Evolutionary conservation across 2,113 vertebrate genomes (phyloP), one percentile per base, ranked within the genome.

Genomic region (Lichenostomus cassidix): DNA sequence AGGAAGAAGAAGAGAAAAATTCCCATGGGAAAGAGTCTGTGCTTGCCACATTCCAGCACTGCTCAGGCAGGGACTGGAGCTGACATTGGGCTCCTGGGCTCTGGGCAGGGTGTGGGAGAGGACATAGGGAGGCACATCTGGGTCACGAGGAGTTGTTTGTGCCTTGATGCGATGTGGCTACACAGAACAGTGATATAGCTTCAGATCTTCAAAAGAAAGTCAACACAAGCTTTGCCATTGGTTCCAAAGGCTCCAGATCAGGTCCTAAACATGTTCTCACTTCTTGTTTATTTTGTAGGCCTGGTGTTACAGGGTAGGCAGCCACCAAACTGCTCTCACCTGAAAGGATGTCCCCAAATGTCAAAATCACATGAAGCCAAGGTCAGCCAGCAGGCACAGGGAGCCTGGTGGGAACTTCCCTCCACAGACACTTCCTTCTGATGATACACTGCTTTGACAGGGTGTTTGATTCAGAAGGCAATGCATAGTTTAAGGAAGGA

Each of bases 81-180:
- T 56, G 49, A 44, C 58, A 74, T 7, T 33, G 31, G 29, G 18
- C 23, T 91, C 39, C 53, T 76, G 44, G 35, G 27, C 27, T 49
- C 17, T 25, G 23, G 35, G 44, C 33, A 91, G 31, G 7, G 7
- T 28, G 18, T 37, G 8, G 35, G 35, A 24, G 21, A 70, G 42
- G 65, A 58, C 24, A 23, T 1, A 1, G 11, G 31, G 33, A 75
- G 23, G 60, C 9, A 50, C 20, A 11, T 27, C 8, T 69, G 33
- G 20, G 53, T 42, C n/a, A 16, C 0, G 3, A 68, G 35, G 41
- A 27, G 37, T 20, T 60, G 29, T 1, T 2, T 1, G 13, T 31
- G 75, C 28, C 62, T 55, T 42, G 31, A 42, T 0, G 4, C 0
- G 3, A 33, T 12, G 20, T 31, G 37, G n/a, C 47, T 42, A 22